Conservation (phyloP, 2,888 invertebrate genomes). For the Eudasyphora cyanicolor region DNA sequence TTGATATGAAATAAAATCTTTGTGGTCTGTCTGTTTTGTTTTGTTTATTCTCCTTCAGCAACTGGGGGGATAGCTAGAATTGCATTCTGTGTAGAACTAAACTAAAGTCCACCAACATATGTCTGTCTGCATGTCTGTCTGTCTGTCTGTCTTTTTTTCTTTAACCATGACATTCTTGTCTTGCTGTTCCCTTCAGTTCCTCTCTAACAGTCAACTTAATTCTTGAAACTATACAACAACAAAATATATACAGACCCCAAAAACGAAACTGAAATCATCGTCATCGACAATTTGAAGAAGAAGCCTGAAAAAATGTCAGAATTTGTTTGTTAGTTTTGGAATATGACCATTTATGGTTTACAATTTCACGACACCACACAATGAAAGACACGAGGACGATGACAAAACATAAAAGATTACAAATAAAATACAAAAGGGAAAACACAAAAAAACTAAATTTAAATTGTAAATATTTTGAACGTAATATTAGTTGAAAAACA, state of each 20-base stretch:
- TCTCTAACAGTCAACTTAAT: constrained; percentile 10
- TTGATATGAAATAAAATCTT: background rate
- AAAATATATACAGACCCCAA: background rate
- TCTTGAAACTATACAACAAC: constrained; percentile 21
- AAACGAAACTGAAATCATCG: background rate
- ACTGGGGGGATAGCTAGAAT: constrained; percentile 14
- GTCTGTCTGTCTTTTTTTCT: background rate
- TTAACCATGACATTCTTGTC: constrained; percentile 56
- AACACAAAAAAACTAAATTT: background rate
- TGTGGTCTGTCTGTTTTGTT: background rate
- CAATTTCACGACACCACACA: constrained; percentile 43
- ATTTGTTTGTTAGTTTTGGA: constrained; percentile 29
- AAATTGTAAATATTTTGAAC: constrained; percentile 15
- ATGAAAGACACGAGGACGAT: background rate
- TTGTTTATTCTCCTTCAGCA: background rate
- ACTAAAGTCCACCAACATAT: constrained; percentile 1
- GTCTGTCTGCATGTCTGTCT: background rate
- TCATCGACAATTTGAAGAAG: constrained; percentile 40
- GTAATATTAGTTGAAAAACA: too few relatives aligned
- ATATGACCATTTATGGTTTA: constrained; percentile 57
- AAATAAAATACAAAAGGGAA: background rate
- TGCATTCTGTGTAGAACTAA: background rate
- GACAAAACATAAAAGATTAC: background rate
- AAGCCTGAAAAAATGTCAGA: constrained; percentile 51
- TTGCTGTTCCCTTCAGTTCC: background rate